Percentiles rank a stretch among this genome's conserved stretches.
Evolutionary conservation across 2,888 invertebrate species (phyloP).

Genomic region (Volucella inanis): DNA sequence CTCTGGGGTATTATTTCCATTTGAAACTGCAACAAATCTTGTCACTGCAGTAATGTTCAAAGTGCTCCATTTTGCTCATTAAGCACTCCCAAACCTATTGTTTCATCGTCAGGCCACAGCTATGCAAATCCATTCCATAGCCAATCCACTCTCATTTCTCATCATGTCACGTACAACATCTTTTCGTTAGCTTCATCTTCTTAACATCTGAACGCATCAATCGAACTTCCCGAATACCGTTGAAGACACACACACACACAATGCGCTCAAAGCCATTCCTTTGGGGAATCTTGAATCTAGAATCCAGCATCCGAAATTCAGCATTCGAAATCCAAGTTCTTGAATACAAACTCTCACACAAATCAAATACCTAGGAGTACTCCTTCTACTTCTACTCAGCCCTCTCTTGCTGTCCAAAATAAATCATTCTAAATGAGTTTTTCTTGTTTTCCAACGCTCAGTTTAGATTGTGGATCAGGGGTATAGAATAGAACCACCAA

Average conservation of each 20-base stretch:
- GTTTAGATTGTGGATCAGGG: no score
- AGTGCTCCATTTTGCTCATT: constrained; percentile 3
- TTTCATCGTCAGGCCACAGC: constrained; percentile 1
- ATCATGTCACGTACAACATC: constrained; percentile 51
- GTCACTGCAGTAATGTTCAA: constrained; percentile 3
- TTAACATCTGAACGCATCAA: constrained; percentile 49
- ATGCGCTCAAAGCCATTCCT: constrained; percentile 25
- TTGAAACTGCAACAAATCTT: background rate
- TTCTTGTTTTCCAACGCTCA: constrained; percentile 47
- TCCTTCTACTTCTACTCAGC: background rate
- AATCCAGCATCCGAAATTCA: no score
- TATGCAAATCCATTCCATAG: constrained; percentile 16
- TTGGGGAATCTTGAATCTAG: background rate
- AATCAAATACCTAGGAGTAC: constrained; percentile 16
- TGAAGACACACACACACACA: constrained; percentile 19
- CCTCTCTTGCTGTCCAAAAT: constrained; percentile 35
- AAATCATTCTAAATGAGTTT: constrained; percentile 72
- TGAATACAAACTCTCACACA: constrained; percentile 23
- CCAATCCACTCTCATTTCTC: constrained; percentile 47
- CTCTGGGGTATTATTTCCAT: no score
- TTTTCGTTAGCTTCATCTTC: constrained; percentile 40
- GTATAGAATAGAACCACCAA: background rate
- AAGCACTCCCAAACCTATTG: constrained; percentile 7
- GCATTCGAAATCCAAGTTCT: constrained; percentile 5
- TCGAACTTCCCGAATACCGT: constrained; percentile 54